Conservation (phyloP, 1,140 invertebrate species). For the Branchinecta lynchi region DNA sequence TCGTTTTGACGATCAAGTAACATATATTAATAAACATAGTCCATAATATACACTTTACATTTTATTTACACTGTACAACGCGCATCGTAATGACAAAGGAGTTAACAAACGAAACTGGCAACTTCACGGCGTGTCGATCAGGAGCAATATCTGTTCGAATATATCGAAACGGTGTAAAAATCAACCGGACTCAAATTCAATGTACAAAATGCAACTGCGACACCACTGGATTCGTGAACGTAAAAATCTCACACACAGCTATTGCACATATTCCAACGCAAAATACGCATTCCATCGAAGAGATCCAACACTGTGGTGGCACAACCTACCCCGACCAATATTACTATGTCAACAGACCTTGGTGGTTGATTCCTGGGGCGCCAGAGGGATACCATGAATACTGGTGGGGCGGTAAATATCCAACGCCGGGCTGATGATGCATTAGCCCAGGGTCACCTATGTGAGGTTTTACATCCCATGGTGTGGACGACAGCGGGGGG, state of each 20-base stretch:
- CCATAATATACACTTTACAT: no score
- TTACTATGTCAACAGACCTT: not conserved
- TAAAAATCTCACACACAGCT: not conserved
- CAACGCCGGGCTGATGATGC: constrained; percentile 12
- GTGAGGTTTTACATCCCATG: constrained; percentile 53
- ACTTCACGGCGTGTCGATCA: no score
- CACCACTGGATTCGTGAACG: no score
- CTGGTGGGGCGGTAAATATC: constrained; percentile 7
- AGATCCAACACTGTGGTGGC: not conserved
- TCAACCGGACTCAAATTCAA: no score
- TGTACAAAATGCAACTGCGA: no score
- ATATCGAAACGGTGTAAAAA: no score
- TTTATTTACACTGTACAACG: no score
- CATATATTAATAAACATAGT: no score
- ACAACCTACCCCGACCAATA: not conserved
- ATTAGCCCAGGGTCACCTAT: constrained; percentile 17
- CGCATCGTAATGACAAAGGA: no score
- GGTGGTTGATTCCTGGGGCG: constrained; percentile 1
- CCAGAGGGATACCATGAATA: constrained; percentile 6
- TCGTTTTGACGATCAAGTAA: no score
- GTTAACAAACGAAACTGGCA: no score
- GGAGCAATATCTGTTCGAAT: no score
- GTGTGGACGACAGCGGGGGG: constrained; percentile 37
- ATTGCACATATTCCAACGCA: not conserved
- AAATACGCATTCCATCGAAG: not conserved